These are phyloP conservation scores for Sparus aurata DNA, from an alignment of 2,797 vertebrate species.

Conservation along the genomic window DNA sequence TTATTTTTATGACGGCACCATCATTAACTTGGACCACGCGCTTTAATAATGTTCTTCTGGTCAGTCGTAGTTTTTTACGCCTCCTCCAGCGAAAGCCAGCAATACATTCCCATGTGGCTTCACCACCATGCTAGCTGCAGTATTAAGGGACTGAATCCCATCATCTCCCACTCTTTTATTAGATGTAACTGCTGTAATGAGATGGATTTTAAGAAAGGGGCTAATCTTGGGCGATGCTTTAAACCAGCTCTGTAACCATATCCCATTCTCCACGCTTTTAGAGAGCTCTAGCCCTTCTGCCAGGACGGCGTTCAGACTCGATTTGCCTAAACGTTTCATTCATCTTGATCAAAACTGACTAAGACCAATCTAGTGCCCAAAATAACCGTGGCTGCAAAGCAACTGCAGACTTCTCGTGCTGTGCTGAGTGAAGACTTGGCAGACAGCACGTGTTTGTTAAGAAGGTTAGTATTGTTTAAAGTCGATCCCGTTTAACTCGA, in stretches of 20 bases:
- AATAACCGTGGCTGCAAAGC: slow-evolving; percentile 47
- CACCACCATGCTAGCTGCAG: not conserved
- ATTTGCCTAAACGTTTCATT: slow-evolving; percentile 59
- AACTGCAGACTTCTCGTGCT: slow-evolving; percentile 19
- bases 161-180: slow-evolving; percentile 51
- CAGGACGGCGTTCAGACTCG: slow-evolving; percentile 40
- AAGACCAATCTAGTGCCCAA: slow-evolving; percentile 25
- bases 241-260: slow-evolving; percentile 56
- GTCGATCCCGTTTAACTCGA: slow-evolving; percentile 35
- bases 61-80: not conserved
- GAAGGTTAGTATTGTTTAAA: slow-evolving; percentile 34
- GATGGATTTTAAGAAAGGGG: slow-evolving; percentile 62
- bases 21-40: not conserved
- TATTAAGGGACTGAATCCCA: slow-evolving; percentile 26
- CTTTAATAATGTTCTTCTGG: slow-evolving; percentile 4
- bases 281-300: slow-evolving; percentile 51
- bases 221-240: slow-evolving; percentile 69
- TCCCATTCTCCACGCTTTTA: slow-evolving; percentile 64
- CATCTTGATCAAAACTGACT: slow-evolving; percentile 53
- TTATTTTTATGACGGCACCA: slow-evolving; percentile 13
- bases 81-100: slow-evolving; percentile 9
- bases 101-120: slow-evolving; percentile 25
- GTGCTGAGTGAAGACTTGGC: slow-evolving; percentile 20
- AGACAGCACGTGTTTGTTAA: slow-evolving; percentile 36
- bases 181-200: slow-evolving; percentile 72